Base-by-base conservation (phyloP, 2,797 vertebrate species). In the Fratercula arctica region DNA sequence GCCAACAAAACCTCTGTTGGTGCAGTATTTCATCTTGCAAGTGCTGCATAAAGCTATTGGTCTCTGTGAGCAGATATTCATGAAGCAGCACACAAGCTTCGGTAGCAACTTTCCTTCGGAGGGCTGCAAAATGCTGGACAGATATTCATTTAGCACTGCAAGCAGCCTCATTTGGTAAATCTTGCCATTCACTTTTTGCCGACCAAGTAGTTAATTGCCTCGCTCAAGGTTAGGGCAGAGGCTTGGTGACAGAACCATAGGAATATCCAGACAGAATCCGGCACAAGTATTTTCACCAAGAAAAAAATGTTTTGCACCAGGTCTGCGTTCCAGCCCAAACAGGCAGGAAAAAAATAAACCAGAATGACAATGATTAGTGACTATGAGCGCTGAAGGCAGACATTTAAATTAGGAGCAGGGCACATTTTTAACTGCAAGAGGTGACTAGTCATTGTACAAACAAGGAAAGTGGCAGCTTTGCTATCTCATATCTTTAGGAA, bases 351-450 rank as follows among this genome's bases (percentile, higher is more conserved):
- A 92, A 81, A 51, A 48, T 10, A 70, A 85, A 48, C 6, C 24
- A 60, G 53, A 82, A 87, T 83, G 61, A 86, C 89, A 92, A 78
- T 48, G 76, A 92, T 87, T 46, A 80, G 78, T 78, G 74, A 74
- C 67, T 74, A 21, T 0, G 3, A 85, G n/a, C 77, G n/a, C 84
- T 57, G 37, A 83, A 92, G 72, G 37, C 61, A 89, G 64, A 50
- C 54, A 90, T 89, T 94, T 85, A 87, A 87, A 96, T 89, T 61
- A 89, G 37, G 66, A 94, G 70, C 13, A 75, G 84, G 54, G 33
- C 45, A 75, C n/a, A 37, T 63, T 54, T 89, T 87, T 70, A 89
- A 81, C 35, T 66, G 57, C 61, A 74, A 84, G 79, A 78, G 37
- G 61, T 85, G 85, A 89, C 31, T 45, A 85, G 57, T 23, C 37